Evolutionary conservation across 2,888 invertebrate genomes (phyloP).

Genomic region (Heliconius aoede): DNA sequence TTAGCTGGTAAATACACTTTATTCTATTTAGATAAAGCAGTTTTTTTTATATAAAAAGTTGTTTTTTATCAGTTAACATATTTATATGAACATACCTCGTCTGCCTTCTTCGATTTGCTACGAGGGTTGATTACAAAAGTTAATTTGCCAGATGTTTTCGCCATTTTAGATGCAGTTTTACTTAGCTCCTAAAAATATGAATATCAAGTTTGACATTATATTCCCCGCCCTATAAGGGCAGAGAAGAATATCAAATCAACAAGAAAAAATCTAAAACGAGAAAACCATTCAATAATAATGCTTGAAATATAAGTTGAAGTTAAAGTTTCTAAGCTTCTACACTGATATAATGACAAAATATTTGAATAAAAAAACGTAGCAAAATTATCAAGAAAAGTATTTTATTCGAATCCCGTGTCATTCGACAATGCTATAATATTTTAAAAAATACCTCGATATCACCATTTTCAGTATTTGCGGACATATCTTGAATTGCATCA

Average conservation of each 20-base stretch:
- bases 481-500: slow-evolving; percentile 52
- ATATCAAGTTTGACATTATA: neutral
- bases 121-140: slow-evolving; percentile 44
- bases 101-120: slow-evolving; percentile 39
- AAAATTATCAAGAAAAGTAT: neutral
- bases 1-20: too few relatives aligned
- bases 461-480: slow-evolving; percentile 43
- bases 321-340: too few relatives aligned
- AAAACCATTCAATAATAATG: too few relatives aligned
- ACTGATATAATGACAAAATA: too few relatives aligned
- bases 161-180: slow-evolving; percentile 45
- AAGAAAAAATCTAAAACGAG: too few relatives aligned
- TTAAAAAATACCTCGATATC: slow-evolving; percentile 43
- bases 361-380: neutral
- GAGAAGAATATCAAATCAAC: neutral
- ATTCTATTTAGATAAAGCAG: too few relatives aligned
- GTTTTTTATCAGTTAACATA: neutral
- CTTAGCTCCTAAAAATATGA: slow-evolving; percentile 50
- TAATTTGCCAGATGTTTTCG: slow-evolving; percentile 49
- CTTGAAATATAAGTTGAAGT: too few relatives aligned
- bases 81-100: slow-evolving; percentile 38
- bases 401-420: too few relatives aligned
- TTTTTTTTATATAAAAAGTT: too few relatives aligned
- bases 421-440: too few relatives aligned
- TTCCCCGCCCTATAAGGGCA: neutral